Percentiles rank a stretch among this genome's conserved stretches.
phyloP scores from a whole-genome alignment of 2,888 invertebrate genomes.

The Hoplodrina blanda region DNA sequence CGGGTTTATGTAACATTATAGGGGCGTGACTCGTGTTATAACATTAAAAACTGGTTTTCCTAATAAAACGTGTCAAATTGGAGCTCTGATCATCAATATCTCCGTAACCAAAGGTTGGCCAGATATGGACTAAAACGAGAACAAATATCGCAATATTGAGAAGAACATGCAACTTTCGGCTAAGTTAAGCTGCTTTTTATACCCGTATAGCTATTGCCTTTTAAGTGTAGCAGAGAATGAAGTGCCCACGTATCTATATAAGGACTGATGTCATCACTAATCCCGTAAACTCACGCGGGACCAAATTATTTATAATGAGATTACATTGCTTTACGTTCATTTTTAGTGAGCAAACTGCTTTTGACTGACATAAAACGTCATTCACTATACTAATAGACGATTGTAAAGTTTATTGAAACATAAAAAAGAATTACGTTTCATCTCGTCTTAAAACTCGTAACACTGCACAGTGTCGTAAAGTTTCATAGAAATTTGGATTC shows the following conservation, averaged over 20 bases:
- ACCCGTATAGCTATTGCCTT: not conserved
- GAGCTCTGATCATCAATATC: no score
- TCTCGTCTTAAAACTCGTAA: slow-evolving; percentile 17
- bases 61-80: no score
- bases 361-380: slow-evolving; percentile 25
- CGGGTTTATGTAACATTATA: no score
- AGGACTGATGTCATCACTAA: not conserved
- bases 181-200: no score
- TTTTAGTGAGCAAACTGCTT: slow-evolving; percentile 23
- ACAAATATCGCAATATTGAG: no score
- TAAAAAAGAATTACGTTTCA: slow-evolving; percentile 35
- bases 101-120: no score
- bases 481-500: slow-evolving; percentile 27
- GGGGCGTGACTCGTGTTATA: no score
- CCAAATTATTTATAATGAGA: slow-evolving; percentile 17
- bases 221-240: not conserved
- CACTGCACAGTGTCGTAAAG: slow-evolving; percentile 26
- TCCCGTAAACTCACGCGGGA: slow-evolving; percentile 14
- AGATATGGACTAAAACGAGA: no score
- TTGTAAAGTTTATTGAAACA: slow-evolving; percentile 49
- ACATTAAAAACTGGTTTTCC: no score
- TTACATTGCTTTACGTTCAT: slow-evolving; percentile 17
- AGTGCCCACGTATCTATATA: not conserved
- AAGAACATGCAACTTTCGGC: no score
- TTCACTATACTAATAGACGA: slow-evolving; percentile 33